Conservation (phyloP, 2,888 invertebrate genomes). For the Salticus scenicus region DNA sequence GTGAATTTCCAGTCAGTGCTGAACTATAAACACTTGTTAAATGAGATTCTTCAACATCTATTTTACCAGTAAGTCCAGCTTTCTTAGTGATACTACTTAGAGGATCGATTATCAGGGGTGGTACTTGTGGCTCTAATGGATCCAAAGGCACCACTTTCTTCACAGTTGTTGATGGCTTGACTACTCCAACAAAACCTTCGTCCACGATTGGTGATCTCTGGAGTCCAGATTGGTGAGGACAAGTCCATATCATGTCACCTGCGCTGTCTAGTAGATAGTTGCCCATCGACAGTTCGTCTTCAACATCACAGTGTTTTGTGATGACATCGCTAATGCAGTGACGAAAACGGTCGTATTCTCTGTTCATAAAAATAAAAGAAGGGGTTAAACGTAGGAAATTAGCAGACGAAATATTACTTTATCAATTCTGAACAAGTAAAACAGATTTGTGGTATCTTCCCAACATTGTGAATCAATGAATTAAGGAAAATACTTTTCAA, state of each 20-base stretch:
- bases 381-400: neutral
- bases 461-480: too few relatives aligned
- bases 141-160: neutral
- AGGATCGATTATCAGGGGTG: neutral
- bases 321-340: slow-evolving; percentile 61
- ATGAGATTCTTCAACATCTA: slow-evolving; percentile 47
- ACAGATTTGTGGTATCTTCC: too few relatives aligned
- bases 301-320: slow-evolving; percentile 34
- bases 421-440: too few relatives aligned
- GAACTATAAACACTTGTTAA: slow-evolving; percentile 41
- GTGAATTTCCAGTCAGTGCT: slow-evolving; percentile 40
- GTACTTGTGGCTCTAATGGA: neutral
- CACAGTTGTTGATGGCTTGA: neutral
- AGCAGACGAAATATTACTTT: too few relatives aligned
- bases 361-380: neutral
- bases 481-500: too few relatives aligned
- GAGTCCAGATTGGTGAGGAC: slow-evolving; percentile 42
- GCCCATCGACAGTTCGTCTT: slow-evolving; percentile 43
- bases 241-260: slow-evolving; percentile 60
- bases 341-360: slow-evolving; percentile 61
- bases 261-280: slow-evolving; percentile 62
- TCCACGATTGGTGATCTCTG: slow-evolving; percentile 39
- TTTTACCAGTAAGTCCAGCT: neutral
- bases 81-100: neutral
- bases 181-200: slow-evolving; percentile 49